phyloP scores from a whole-genome alignment of 2,113 vertebrate species.

The Uria aalge region DNA sequence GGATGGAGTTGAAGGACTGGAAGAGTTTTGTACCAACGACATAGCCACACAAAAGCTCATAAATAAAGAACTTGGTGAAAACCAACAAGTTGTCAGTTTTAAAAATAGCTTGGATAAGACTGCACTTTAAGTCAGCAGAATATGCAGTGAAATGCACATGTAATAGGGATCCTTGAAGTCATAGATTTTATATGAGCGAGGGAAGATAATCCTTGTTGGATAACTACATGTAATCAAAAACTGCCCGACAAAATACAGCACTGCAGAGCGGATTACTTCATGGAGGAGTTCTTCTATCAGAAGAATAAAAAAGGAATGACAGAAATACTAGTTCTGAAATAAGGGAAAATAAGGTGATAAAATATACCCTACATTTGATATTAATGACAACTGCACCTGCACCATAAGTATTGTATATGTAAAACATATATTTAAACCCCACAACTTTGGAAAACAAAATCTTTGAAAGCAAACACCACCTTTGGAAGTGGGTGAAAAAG shows the following conservation, averaged over 20 bases:
- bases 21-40: neutral
- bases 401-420: neutral
- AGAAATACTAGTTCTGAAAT: neutral
- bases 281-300: neutral
- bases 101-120: constrained; percentile 31
- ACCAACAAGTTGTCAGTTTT: constrained; percentile 24
- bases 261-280: neutral
- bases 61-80: neutral
- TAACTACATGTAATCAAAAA: neutral
- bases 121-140: neutral
- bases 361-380: neutral
- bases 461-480: neutral
- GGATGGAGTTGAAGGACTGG: neutral
- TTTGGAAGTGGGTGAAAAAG: neutral
- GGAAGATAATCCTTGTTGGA: neutral
- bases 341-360: neutral
- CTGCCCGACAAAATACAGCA: neutral
- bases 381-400: neutral
- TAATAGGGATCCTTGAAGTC: neutral
- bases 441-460: neutral
- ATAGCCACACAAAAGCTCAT: constrained; percentile 27
- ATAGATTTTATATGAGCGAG: neutral
- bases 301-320: neutral
- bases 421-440: neutral
- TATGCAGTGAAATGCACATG: neutral